These are phyloP conservation scores for Scaptomyza parva DNA, from an alignment of 2,888 invertebrate species.

Conservation along the genomic window DNA sequence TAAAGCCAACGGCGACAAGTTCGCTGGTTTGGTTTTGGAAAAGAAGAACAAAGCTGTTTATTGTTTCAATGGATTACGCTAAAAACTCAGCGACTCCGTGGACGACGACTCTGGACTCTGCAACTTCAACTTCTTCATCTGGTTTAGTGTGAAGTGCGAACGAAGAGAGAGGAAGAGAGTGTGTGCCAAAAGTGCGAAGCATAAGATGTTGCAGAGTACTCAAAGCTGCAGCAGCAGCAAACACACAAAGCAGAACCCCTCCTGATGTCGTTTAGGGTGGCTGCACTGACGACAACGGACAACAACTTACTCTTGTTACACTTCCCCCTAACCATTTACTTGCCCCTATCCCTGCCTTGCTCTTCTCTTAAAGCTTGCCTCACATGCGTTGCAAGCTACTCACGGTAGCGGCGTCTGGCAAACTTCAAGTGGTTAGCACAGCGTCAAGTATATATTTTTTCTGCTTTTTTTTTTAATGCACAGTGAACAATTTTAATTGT, in stretches of 20 bases:
- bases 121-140: constrained; percentile 8
- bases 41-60: constrained; percentile 79
- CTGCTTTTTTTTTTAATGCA: background rate
- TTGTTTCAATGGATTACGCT: constrained; percentile 80
- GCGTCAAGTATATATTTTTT: constrained; percentile 41
- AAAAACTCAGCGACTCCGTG: constrained; percentile 37
- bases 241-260: too few species aligned
- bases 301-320: constrained; percentile 20
- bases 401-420: constrained; percentile 16
- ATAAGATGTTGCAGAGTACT: constrained; percentile 55
- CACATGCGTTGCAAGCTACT: constrained; percentile 16
- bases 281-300: constrained; percentile 27
- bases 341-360: background rate
- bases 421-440: constrained; percentile 50
- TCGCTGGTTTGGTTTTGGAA: constrained; percentile 45
- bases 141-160: constrained; percentile 12
- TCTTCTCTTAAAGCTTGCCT: constrained; percentile 18
- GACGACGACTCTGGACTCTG: constrained; percentile 34
- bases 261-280: constrained; percentile 42
- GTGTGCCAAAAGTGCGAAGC: constrained; percentile 42
- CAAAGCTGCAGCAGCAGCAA: background rate
- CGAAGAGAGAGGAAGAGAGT: background rate
- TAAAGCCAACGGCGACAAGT: constrained; percentile 37
- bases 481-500: background rate
- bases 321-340: background rate